A percentile compares a stretch with the other conserved stretches of the same genome.
Evolutionary conservation across 2,797 vertebrate species (phyloP).

Genomic region (Coreius guichenoti): DNA sequence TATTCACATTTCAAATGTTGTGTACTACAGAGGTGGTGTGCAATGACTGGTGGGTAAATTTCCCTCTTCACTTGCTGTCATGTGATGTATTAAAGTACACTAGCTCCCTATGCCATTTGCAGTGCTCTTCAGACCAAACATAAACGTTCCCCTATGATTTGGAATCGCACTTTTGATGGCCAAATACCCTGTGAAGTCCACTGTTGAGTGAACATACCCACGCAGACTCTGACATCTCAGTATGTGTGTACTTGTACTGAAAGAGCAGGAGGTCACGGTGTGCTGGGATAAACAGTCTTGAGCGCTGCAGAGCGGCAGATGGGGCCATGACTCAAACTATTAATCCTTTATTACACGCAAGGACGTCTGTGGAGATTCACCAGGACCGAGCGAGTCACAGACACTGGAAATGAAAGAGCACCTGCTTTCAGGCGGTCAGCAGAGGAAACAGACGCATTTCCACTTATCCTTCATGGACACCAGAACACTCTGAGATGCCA

Average conservation of each 20-base stretch:
- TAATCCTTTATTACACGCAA: constrained; percentile 40
- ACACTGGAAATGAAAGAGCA: not conserved
- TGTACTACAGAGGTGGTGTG: not conserved
- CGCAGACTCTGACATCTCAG: not conserved
- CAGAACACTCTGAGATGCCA: not conserved
- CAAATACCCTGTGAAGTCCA: not conserved
- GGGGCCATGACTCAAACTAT: constrained; percentile 34
- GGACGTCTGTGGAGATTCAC: constrained; percentile 5
- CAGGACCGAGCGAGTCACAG: not conserved
- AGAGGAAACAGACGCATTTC: constrained; percentile 1
- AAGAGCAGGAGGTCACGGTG: constrained; percentile 14
- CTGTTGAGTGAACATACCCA: not conserved
- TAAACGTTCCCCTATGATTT: not conserved
- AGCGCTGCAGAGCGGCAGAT: constrained; percentile 28
- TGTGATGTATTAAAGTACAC: not conserved
- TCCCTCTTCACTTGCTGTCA: not conserved
- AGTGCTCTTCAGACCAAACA: not conserved
- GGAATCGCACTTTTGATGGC: not conserved
- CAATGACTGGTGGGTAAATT: not conserved
- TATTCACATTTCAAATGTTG: not conserved
- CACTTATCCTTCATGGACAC: not conserved
- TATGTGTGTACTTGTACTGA: not conserved
- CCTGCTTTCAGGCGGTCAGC: not conserved
- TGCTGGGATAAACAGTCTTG: constrained; percentile 19
- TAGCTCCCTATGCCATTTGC: not conserved